Evolutionary conservation across 2,888 invertebrate species (phyloP).

Genomic region (Bombylius discolor): DNA sequence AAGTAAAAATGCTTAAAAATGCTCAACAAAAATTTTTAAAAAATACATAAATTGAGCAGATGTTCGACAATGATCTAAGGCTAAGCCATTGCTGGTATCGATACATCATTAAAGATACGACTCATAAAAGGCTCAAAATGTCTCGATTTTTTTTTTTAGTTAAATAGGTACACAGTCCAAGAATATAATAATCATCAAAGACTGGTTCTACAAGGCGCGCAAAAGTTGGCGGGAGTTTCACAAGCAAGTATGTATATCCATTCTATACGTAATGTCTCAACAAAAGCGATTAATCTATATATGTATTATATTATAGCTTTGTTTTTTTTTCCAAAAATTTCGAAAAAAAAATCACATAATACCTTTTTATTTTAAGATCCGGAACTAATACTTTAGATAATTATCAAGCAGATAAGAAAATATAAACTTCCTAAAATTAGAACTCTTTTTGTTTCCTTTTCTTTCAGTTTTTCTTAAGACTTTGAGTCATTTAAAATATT

Average conservation of each 20-base stretch:
- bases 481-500: no score
- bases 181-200: background rate
- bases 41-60: background rate
- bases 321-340: no score
- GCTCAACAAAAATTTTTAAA: background rate
- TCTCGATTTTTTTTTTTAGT: background rate
- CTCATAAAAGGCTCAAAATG: background rate
- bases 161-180: background rate
- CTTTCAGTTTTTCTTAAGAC: no score
- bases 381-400: no score
- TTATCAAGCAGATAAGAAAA: no score
- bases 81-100: no score
- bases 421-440: no score
- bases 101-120: background rate
- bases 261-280: background rate
- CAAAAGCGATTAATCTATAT: no score
- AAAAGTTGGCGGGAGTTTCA: conserved; percentile 5
- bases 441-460: no score
- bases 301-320: no score
- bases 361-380: no score
- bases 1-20: background rate
- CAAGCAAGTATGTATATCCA: background rate
- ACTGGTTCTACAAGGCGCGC: background rate
- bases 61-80: background rate
- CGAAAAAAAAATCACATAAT: no score